Evolutionary conservation across 1,140 invertebrate genomes (phyloP), one percentile per base, ranked within the genome.

Genomic region (Uloborus diversus): DNA sequence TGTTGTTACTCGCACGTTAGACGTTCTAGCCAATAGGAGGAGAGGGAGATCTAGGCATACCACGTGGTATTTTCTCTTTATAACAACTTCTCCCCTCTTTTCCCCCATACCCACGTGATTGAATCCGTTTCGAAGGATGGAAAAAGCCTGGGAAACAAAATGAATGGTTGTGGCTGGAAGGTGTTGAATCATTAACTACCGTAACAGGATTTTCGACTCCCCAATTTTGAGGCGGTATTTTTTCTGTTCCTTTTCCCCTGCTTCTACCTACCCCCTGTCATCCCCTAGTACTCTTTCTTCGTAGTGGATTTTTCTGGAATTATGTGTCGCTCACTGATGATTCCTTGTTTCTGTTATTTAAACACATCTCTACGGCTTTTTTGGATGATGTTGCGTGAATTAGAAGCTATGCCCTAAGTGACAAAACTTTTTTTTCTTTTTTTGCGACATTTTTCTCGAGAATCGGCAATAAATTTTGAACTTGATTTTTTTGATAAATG

Each of bases 191-290:
- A 78, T 78, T 78, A 78, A 78, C 73, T 78, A 78, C 73, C 32
- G 73, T 78, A 78, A 78, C 73, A 78, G 73, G 73, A 78, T 78
- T 78, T 78, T 78, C 73, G 62, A 78, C 73, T 78, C 73, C 73
- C 73, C 65, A 78, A 65, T 78, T 78, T 66, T 78, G 73, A 66
- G 61, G 73, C 47, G 47, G 65, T 51, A 17, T 64, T 75, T 73
- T n/a, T 51, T 35, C 27, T 2, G 3, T 37, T 28, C 17, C 30
- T 57, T 57, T 64, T 71, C 42, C 61, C 37, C 27, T 47, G 9
- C 27, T n/a, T 5, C 35, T 20, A 14, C 27, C 20, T 20, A 23
- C 20, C 49, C 30, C 32, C 33, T 13, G 17, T 32, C n/a, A 13
- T 56, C 23, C 20, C 11, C 57, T 17, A 57, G 11, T 28, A 13